Base-by-base conservation (phyloP, 2,888 invertebrate genomes). In the Zonitis immaculata region DNA sequence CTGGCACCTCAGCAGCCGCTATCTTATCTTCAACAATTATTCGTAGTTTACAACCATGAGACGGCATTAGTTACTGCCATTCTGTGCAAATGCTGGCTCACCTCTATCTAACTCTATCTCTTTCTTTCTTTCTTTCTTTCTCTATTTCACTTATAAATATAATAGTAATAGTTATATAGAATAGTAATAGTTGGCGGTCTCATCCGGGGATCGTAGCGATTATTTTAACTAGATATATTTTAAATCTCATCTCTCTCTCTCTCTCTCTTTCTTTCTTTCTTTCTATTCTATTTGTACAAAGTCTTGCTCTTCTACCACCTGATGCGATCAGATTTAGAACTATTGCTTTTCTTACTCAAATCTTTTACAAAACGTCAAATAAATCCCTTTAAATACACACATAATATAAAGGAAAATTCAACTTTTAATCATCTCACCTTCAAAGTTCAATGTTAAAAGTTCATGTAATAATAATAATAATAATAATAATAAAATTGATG, bases 21-120 rank as follows among this genome's bases (percentile, higher is more conserved):
- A 73, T 73, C 74, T 73, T 73, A 74, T 74, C 73, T 69, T 51
- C 66, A 71, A 73, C 73, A 73, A 73, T 73, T 73, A 73, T 73
- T 73, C 67, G 68, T 70, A 67, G 68, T 73, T 73, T 73, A 73
- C 69, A 68, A 65, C 67, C 62, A 60, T 53, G 57, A 64, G 65
- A 57, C 62, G 63, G 65, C 70, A 70, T 73, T 69, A 69, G 67
- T 72, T 71, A 70, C 60, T 67, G 68, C 71, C 70, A 70, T 71
- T 72, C 70, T 67, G 69, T 70, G 72, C 69, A 70, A 72, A 72
- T 72, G 71, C 70, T 62, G 68, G n/a, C n/a, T n/a, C n/a, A n/a
- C n/a, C n/a, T n/a, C n/a, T n/a, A n/a, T n/a, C n/a, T n/a, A n/a
- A n/a, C n/a, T n/a, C n/a, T n/a, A n/a, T n/a, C n/a, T n/a, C n/a